Percentiles rank a stretch among this genome's conserved stretches.
These are phyloP conservation scores for Siniperca obscura DNA, from an alignment of 2,797 vertebrate genomes.

Conservation along the genomic window DNA sequence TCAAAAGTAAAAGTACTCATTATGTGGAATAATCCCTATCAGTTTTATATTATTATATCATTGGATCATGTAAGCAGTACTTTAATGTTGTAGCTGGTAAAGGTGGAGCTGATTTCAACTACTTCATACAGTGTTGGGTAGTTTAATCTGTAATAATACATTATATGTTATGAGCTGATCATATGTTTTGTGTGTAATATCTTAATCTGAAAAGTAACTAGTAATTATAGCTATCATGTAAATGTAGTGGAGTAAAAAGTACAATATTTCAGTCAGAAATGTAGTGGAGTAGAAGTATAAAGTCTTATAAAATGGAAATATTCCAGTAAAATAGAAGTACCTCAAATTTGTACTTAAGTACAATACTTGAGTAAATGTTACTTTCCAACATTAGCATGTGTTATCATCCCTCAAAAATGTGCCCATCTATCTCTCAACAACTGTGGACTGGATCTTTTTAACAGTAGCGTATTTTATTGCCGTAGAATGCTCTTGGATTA, in stretches of 20 bases:
- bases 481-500: slow-evolving; percentile 8
- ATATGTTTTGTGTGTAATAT: background rate
- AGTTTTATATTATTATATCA: background rate
- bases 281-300: background rate
- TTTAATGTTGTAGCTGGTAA: background rate
- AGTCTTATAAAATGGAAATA: background rate
- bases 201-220: background rate
- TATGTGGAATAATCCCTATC: background rate
- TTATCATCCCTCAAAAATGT: background rate
- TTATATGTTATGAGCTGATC: background rate
- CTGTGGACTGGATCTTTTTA: background rate
- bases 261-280: background rate
- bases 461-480: background rate
- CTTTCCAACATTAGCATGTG: background rate
- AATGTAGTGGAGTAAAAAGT: background rate
- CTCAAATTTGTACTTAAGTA: background rate
- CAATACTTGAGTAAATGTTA: background rate
- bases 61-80: background rate
- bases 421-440: background rate
- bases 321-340: background rate
- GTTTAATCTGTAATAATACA: background rate
- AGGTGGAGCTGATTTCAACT: background rate
- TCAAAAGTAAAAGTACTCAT: background rate
- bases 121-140: too few relatives aligned
- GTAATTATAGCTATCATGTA: background rate